These are phyloP conservation scores for Thaumatotibia leucotreta DNA, from an alignment of 1,140 invertebrate genomes.

Conservation along the genomic window DNA sequence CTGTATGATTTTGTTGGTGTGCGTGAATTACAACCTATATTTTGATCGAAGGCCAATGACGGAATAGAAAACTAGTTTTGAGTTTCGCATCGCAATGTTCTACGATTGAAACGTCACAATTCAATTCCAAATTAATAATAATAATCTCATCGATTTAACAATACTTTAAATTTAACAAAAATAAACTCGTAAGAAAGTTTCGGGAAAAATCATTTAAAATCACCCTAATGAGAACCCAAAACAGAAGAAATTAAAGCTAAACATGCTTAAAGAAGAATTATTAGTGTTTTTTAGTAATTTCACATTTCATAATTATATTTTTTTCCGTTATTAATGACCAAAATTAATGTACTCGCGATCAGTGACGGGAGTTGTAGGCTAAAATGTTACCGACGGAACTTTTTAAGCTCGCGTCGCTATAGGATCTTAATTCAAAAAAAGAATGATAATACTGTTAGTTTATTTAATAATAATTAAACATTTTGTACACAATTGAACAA, in stretches of 20 bases:
- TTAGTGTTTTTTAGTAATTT: neutral
- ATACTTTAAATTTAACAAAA: neutral
- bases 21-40: constrained; percentile 74
- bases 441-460: neutral
- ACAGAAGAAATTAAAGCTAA: neutral
- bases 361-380: constrained; percentile 54
- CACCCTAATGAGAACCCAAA: too few relatives aligned
- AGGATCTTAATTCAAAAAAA: neutral
- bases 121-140: neutral
- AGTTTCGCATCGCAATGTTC: constrained; percentile 8
- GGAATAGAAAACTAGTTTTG: constrained; percentile 32
- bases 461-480: neutral
- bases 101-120: constrained; percentile 1
- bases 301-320: neutral
- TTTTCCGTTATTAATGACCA: neutral
- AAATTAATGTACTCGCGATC: neutral
- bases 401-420: constrained; percentile 19
- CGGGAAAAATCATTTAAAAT: too few relatives aligned
- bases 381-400: constrained; percentile 67
- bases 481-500: too few relatives aligned
- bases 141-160: neutral
- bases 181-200: too few relatives aligned
- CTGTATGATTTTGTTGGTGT: constrained; percentile 52
- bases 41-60: constrained; percentile 69
- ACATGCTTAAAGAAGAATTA: neutral